Evolutionary conservation across 2,113 vertebrate genomes (phyloP), one percentile per base, ranked within the genome.

Genomic region (Rhabdornis inornatus): DNA sequence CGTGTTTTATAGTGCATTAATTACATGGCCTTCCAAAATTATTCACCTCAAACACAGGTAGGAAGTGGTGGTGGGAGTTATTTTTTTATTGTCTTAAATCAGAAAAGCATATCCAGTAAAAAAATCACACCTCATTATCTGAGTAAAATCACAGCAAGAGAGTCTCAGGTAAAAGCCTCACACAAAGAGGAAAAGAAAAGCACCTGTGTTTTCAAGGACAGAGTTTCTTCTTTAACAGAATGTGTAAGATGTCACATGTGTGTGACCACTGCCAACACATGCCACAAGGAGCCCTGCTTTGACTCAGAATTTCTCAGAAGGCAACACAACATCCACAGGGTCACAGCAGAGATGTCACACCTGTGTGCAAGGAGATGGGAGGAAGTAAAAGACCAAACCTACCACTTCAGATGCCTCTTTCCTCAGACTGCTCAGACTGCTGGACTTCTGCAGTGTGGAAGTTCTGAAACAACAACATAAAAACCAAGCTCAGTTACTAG

Each of bases 391-490:
- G 65, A 40, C 35, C 68, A 91, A 92, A 96, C 98, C 79, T 89
- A 99, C 98, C 98, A 64, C 96, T 55, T 99, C 98, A 27, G 95
- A 96, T 11, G 94, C 63, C 63, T 98, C 98, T 84, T 94, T 98
- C 65, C 98, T 98, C 95, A 99, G 87, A 84, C 97, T 98, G 53
- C 97, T 98, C 92, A 98, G 97, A 83, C 98, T 99, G 95, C 95
- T 98, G 42, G 98, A 98, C 88, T 98, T 99, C 30, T 97, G 95
- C 57, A 97, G 83, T 1, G 96, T 97, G 63, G 97, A 96, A 65
- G 78, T 94, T 95, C 98, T 99, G 97, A 65, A 98, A 98, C 19
- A 49, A 96, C 2, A 28, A 83, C 6, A 96, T 49, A 30, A 95
- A 95, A 76, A 7, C 25, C 25, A 79, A 91, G 86, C 25, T 69